Evolutionary conservation across 2,888 invertebrate genomes (phyloP).

Genomic region (Sinodicranocentrus sp.): DNA sequence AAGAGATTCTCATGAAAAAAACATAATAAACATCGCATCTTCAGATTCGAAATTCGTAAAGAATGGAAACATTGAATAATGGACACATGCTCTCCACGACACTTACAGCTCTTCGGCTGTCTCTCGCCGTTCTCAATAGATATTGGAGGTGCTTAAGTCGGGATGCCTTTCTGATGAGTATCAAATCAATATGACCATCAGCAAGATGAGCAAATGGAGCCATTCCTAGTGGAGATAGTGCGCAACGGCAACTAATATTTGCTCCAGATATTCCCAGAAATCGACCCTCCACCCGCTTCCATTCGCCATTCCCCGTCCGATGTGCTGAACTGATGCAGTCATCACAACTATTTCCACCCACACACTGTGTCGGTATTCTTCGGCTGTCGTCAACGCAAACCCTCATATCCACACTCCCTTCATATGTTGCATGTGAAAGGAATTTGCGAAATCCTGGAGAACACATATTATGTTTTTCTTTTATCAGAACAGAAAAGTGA

Average conservation of each 20-base stretch:
- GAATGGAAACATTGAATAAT: too few relatives aligned
- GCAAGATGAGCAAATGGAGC: constrained; percentile 89
- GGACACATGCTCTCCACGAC: too few relatives aligned
- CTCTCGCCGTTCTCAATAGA: constrained; percentile 83
- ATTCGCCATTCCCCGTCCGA: constrained; percentile 75
- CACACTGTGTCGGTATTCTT: constrained; percentile 72
- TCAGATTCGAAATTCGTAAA: too few relatives aligned
- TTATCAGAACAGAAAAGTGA: not conserved
- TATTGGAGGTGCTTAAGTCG: constrained; percentile 85
- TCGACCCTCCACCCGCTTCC: constrained; percentile 83
- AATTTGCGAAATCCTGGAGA: constrained; percentile 73
- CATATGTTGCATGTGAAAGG: constrained; percentile 72
- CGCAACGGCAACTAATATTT: constrained; percentile 87
- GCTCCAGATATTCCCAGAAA: constrained; percentile 89
- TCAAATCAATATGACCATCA: constrained; percentile 88
- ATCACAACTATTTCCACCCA: constrained; percentile 73
- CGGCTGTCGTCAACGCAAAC: constrained; percentile 70
- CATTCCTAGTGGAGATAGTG: constrained; percentile 86
- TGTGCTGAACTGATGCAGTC: constrained; percentile 67
- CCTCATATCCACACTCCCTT: constrained; percentile 76
- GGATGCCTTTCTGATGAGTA: constrained; percentile 86
- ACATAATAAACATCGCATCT: too few relatives aligned
- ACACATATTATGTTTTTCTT: not conserved
- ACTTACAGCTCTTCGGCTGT: constrained; percentile 83
- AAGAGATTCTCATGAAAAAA: not conserved